Evolutionary conservation across 2,888 invertebrate genomes (phyloP), one percentile per base, ranked within the genome.

Genomic region (Oegoconia quadripuncta): DNA sequence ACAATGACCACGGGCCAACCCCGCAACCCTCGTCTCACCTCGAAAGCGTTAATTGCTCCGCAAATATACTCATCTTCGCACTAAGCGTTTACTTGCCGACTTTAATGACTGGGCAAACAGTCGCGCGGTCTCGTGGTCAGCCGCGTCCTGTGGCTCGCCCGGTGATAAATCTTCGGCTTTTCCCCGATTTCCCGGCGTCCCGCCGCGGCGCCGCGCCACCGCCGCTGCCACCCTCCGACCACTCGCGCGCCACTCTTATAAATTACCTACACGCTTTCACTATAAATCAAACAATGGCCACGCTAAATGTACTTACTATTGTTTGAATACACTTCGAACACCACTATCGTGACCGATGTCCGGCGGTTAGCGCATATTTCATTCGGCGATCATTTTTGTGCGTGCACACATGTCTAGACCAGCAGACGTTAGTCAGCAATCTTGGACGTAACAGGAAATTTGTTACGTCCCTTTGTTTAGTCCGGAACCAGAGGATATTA

Each of bases 21-120:
- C 65, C 51, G 55, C 61, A 64, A 82, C 83, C 83, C 83, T 83
- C 73, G 79, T 80, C 80, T 77, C 79, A 75, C 79, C 78, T 81
- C 74, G 52, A 65, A 73, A 67, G 79, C 80, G 82, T 81, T 86
- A 84, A 86, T 84, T 83, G 76, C 73, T 77, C 74, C 74, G 80
- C 86, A 84, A 86, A 86, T 82, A 84, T 79, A 84, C 81, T 84
- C 80, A 75, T 86, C 84, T 82, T 83, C 61, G 74, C 77, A 73
- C 72, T 82, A 83, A 84, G 71, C 81, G 83, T 77, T 82, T 76
- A 73, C 79, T 77, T 71, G 78, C 74, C 68, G 73, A 80, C 79
- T 84, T 82, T 84, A 86, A 86, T 83, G 83, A 84, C 67, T 81
- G 79, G 76, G 75, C 84, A 86, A 86, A 84, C 83, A 83, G 61